Base-by-base conservation (phyloP, 1,140 invertebrate species). In the Homalodisca vitripennis region DNA sequence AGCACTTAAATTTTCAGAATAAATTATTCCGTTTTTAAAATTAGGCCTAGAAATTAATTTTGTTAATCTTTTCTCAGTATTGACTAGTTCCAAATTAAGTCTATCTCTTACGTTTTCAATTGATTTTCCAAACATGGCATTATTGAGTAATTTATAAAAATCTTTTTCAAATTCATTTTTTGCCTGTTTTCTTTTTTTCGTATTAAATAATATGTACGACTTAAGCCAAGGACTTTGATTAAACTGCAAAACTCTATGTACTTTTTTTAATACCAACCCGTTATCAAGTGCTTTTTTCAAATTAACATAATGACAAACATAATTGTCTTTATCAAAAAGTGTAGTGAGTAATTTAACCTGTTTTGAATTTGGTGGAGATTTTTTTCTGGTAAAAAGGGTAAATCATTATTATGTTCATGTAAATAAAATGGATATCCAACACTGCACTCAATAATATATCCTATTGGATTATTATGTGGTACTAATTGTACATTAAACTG, bases 221-320 rank as follows among this genome's bases (percentile, higher is more conserved):
- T 80, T 78, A 30, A 85, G 72, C 80, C 80, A 85, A n/a, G n/a
- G n/a, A n/a, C n/a, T n/a, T n/a, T n/a, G n/a, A n/a, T n/a, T n/a
- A n/a, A n/a, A n/a, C n/a, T 78, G 72, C 72, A 83, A 76, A 67
- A 83, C 76, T 76, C 78, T 73, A 77, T 85, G 77, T 34, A 85
- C 77, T 78, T 83, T 82, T 57, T 24, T 65, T 77, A 62, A 26
- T 84, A n/a, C 71, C 77, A 81, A 74, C n/a, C n/a, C n/a, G n/a
- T n/a, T n/a, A n/a, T n/a, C n/a, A n/a, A n/a, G n/a, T n/a, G n/a
- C n/a, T n/a, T 82, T 80, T 77, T 83, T 75, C 34, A 85, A 77
- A 74, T 80, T 82, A 70, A 73, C 66, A 76, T 83, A 82, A 75
- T 84, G 84, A 46, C 84, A 77, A 48, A 80, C 73, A 77, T 84